A percentile compares a stretch with the other conserved stretches of the same genome.
Conservation (phyloP, 2,797 vertebrate genomes). For the Loris lydekkerianus region DNA sequence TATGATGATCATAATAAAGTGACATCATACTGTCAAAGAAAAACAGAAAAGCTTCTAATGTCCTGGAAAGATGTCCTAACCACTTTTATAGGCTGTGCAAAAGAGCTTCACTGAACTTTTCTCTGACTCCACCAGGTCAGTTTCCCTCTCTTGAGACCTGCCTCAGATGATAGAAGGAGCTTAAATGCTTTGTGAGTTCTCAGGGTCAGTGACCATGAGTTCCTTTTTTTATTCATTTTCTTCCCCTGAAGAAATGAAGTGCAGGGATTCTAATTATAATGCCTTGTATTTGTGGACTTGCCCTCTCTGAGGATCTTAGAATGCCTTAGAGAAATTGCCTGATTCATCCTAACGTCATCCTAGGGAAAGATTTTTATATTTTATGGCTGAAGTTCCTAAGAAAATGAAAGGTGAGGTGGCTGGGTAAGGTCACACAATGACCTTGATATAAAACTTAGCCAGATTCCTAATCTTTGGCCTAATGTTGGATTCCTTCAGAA, state of each 20-base stretch:
- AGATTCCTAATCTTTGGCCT: slow-evolving; percentile 28
- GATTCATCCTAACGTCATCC: slow-evolving; percentile 55
- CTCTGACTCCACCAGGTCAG: background rate
- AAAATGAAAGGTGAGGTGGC: slow-evolving; percentile 13
- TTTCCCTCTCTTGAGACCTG: background rate
- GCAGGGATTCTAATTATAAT: slow-evolving; percentile 60
- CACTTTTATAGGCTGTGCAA: background rate
- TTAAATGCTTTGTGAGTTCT: slow-evolving; percentile 49
- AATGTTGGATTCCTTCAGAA: slow-evolving; percentile 30
- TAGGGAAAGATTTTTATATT: slow-evolving; percentile 50
- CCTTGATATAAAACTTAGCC: slow-evolving; percentile 29
- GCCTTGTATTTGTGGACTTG: slow-evolving; percentile 28
- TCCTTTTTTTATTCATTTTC: slow-evolving; percentile 57
- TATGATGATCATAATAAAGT: slow-evolving; percentile 17
- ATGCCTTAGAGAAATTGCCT: slow-evolving; percentile 49
- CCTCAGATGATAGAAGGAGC: slow-evolving; percentile 30
- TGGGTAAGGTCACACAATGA: slow-evolving; percentile 32
- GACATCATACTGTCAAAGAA: background rate
- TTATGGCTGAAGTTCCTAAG: slow-evolving; percentile 43
- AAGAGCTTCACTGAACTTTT: background rate
- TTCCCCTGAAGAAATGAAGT: slow-evolving; percentile 59
- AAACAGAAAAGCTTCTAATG: background rate
- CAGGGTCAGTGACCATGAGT: background rate
- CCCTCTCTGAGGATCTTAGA: slow-evolving; percentile 41
- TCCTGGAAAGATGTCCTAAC: background rate